These are phyloP conservation scores for Natator depressus DNA, from an alignment of 2,113 vertebrate species.

Conservation along the genomic window DNA sequence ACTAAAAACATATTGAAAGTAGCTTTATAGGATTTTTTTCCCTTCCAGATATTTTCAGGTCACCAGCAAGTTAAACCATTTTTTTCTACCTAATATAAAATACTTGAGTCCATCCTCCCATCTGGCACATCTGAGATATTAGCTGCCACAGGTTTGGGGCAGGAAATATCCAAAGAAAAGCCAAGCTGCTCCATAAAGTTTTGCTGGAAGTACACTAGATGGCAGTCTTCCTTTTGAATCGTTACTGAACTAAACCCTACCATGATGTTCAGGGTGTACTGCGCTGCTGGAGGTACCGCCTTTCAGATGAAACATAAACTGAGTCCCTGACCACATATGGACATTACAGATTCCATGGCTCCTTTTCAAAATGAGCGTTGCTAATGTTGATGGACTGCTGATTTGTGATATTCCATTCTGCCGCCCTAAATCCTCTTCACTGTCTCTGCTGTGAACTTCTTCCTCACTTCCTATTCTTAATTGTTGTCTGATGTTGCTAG, in stretches of 20 bases:
- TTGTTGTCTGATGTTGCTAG: not conserved
- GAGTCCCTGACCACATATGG: not conserved
- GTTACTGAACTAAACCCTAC: not conserved
- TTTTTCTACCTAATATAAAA: not conserved
- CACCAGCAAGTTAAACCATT: not conserved
- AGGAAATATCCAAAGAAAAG: not conserved
- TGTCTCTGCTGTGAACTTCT: not conserved
- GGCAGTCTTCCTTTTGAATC: constrained; percentile 65
- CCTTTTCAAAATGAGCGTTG: not conserved
- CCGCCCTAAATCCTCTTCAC: not conserved
- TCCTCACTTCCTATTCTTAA: not conserved
- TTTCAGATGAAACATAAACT: not conserved
- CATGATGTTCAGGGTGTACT: not conserved
- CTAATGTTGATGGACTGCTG: not conserved
- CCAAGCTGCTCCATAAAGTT: not conserved
- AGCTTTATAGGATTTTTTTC: not conserved
- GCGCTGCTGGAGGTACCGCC: not conserved
- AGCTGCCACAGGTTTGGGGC: not conserved
- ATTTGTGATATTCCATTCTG: not conserved
- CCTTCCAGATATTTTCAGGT: not conserved
- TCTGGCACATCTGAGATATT: not conserved
- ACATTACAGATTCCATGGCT: not conserved
- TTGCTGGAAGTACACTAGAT: constrained; percentile 26
- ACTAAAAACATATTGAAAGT: not conserved
- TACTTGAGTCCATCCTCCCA: not conserved